Conservation (phyloP, 2,797 vertebrate species). For the Masticophis lateralis region DNA sequence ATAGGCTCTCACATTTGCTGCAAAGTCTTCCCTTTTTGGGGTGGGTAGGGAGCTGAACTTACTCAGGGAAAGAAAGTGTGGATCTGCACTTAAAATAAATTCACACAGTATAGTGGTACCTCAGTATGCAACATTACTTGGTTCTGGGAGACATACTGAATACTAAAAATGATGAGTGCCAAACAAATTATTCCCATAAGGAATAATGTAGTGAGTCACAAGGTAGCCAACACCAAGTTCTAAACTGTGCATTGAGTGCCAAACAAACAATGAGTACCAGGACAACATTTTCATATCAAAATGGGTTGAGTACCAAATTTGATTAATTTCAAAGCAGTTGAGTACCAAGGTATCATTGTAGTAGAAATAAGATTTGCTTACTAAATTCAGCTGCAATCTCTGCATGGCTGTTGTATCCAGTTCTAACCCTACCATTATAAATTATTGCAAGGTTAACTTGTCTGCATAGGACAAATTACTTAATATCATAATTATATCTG, state of each 20-base stretch:
- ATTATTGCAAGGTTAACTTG: background rate
- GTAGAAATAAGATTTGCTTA: background rate
- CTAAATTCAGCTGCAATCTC: background rate
- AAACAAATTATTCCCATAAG: too few relatives aligned
- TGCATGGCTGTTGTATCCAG: background rate
- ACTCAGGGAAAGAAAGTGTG: background rate
- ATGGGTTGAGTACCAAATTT: too few relatives aligned
- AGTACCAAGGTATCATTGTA: background rate
- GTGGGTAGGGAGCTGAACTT: background rate
- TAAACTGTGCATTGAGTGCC: too few relatives aligned
- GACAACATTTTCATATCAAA: too few relatives aligned
- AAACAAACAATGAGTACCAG: too few relatives aligned
- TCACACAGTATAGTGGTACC: background rate
- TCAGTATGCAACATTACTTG: too few relatives aligned
- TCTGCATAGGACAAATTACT: background rate
- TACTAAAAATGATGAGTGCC: too few relatives aligned
- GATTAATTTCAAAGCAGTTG: too few relatives aligned
- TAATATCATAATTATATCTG: background rate
- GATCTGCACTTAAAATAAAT: background rate
- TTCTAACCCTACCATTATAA: background rate
- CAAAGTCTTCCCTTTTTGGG: background rate
- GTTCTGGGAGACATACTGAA: too few relatives aligned
- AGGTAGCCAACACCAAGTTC: too few relatives aligned
- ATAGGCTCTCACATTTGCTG: background rate
- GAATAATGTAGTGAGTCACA: too few relatives aligned